phyloP scores from a whole-genome alignment of 2,113 vertebrate genomes.

The Apus apus region DNA sequence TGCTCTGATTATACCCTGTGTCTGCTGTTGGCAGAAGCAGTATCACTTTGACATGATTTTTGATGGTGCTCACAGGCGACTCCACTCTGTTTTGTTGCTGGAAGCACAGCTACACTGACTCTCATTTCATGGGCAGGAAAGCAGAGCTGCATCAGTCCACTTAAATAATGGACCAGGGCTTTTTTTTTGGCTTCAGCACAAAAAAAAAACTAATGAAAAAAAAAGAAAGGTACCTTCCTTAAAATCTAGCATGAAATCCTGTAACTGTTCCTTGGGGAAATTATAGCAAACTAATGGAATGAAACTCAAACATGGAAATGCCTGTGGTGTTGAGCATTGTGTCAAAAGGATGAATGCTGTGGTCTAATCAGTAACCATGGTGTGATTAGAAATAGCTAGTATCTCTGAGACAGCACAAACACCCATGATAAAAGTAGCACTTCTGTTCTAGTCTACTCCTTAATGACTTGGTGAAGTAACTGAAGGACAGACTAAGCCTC shows the following conservation, averaged over 20 bases:
- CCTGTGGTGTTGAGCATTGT: background rate
- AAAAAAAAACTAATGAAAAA: background rate
- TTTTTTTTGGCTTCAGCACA: background rate
- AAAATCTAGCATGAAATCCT: background rate
- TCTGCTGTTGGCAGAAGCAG: background rate
- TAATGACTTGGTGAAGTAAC: background rate
- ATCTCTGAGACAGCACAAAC: background rate
- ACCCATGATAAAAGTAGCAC: background rate
- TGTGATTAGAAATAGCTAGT: background rate
- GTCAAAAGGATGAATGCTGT: slow-evolving; percentile 20
- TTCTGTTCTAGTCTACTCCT: background rate
- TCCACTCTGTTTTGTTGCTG: background rate
- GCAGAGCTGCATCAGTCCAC: background rate
- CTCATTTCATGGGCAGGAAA: background rate
- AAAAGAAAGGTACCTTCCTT: background rate
- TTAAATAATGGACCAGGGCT: background rate
- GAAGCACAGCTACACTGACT: background rate
- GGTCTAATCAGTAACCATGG: slow-evolving; percentile 11
- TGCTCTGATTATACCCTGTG: background rate
- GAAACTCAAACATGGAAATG: background rate
- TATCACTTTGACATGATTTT: background rate
- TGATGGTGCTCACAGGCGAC: background rate
- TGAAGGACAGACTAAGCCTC: background rate
- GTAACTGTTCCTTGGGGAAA: slow-evolving; percentile 12
- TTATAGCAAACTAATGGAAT: slow-evolving; percentile 20